Evolutionary conservation across 2,888 invertebrate genomes (phyloP), one percentile per base, ranked within the genome.

Genomic region (Agrotis clavis): DNA sequence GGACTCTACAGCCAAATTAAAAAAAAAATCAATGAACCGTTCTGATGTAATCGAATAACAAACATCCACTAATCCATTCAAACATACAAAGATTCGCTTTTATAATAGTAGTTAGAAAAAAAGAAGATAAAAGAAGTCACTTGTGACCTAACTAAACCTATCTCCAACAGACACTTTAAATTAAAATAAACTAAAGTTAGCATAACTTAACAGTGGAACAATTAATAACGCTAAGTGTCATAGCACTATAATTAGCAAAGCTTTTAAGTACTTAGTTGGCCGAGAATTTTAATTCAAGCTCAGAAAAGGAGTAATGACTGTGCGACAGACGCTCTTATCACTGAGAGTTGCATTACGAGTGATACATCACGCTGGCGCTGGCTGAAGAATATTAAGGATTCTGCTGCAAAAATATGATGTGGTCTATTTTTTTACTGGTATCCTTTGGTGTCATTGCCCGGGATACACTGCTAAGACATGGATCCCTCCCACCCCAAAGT

Each of bases 221-320:
- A 41, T 75, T 67, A 51, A 76, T 65, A 71, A 62, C 4, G 21
- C 79, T 63, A 45, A 75, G 71, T 65, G 67, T 71, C 67, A 65
- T 35, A 59, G 79, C 57, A 59, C 64, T 60, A 65, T 63, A 81
- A 74, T 81, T 81, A 74, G 62, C 54, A 47, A 77, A 80, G 74
- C 81, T 77, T 77, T 68, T 60, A 80, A 62, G 67, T 67, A 70
- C 67, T 77, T 63, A 74, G 54, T 35, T 65, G 18, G 60, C 50
- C 21, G 66, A 71, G 78, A 75, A 78, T 75, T 81, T 81, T 81
- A 78, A 81, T 74, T 54, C 57, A 35, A 81, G 47, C 71, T 69
- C 50, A 51, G 54, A 74, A 67, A 16, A 41, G 57, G 78, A 81
- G 59, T 75, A 19, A 81, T 78, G 57, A 19, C 14, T 6, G 11